Percentiles rank a stretch among this genome's conserved stretches.
These are phyloP conservation scores for Campylomormyrus tamandua DNA, from an alignment of 2,113 vertebrate genomes.

Conservation along the genomic window DNA sequence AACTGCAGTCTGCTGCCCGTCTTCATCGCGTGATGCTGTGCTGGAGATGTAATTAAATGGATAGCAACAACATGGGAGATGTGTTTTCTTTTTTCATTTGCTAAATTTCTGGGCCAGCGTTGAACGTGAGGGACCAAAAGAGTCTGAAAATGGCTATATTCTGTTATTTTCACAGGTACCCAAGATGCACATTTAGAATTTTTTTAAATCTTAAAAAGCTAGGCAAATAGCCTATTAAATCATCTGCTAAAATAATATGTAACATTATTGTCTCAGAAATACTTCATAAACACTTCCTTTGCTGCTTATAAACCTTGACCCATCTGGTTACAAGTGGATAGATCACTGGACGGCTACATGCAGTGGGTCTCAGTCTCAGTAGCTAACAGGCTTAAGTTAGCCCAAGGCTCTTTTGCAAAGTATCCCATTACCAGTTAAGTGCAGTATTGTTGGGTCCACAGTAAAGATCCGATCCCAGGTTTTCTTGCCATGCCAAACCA, in stretches of 20 bases:
- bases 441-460: constrained; percentile 10
- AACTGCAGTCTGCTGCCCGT: neutral
- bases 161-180: neutral
- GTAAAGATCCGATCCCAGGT: neutral
- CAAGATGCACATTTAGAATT: neutral
- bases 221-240: neutral
- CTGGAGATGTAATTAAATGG: neutral
- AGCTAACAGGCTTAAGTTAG: neutral
- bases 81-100: neutral
- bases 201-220: neutral
- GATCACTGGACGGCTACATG: neutral
- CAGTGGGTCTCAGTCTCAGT: neutral
- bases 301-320: neutral
- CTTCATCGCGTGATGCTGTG: neutral
- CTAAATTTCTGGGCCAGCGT: neutral
- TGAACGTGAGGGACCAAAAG: neutral
- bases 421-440: constrained; percentile 4
- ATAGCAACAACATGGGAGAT: neutral
- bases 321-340: neutral
- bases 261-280: neutral
- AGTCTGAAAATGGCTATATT: neutral
- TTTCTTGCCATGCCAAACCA: constrained; percentile 21
- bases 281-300: neutral
- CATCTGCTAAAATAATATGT: neutral
- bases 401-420: neutral